Evolutionary conservation across 2,113 vertebrate species (phyloP).

Genomic region (Xyliphius kryptos): DNA sequence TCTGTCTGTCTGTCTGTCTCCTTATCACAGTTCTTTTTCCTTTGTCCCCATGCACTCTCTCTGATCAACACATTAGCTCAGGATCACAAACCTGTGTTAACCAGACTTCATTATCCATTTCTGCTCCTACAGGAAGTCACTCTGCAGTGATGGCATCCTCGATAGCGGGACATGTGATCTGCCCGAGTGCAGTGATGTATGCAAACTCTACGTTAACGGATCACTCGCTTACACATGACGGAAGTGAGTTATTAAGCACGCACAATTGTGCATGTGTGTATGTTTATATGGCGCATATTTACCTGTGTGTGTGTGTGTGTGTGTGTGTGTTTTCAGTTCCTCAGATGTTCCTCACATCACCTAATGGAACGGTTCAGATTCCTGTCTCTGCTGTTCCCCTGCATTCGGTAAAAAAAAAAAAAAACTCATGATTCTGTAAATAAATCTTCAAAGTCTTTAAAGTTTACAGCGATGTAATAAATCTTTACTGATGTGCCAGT

Average conservation of each 20-base stretch:
- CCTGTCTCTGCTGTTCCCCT: constrained; percentile 90
- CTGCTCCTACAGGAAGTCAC: constrained; percentile 64
- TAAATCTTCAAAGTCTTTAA: too few species aligned
- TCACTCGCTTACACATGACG: constrained; percentile 76
- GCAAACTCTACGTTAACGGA: constrained; percentile 73
- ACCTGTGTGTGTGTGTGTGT: not conserved
- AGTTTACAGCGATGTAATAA: too few species aligned
- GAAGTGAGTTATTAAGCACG: constrained; percentile 65
- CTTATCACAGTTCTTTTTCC: too few species aligned
- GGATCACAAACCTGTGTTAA: too few species aligned
- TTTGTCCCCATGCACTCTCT: not conserved
- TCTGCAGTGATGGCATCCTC: constrained; percentile 82
- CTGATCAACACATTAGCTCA: too few species aligned
- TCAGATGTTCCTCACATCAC: constrained; percentile 87
- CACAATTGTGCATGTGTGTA: not conserved
- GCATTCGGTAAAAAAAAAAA: constrained; percentile 76
- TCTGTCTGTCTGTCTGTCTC: too few species aligned
- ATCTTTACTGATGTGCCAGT: too few species aligned
- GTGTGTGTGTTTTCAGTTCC: constrained; percentile 53
- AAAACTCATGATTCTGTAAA: too few species aligned
- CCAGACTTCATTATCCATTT: not conserved
- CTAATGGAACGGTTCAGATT: constrained; percentile 84
- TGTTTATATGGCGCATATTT: constrained; percentile 1
- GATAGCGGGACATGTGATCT: constrained; percentile 89
- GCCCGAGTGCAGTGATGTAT: constrained; percentile 87